phyloP scores from a whole-genome alignment of 1,140 invertebrate genomes.

The Zaprionus taronus region DNA sequence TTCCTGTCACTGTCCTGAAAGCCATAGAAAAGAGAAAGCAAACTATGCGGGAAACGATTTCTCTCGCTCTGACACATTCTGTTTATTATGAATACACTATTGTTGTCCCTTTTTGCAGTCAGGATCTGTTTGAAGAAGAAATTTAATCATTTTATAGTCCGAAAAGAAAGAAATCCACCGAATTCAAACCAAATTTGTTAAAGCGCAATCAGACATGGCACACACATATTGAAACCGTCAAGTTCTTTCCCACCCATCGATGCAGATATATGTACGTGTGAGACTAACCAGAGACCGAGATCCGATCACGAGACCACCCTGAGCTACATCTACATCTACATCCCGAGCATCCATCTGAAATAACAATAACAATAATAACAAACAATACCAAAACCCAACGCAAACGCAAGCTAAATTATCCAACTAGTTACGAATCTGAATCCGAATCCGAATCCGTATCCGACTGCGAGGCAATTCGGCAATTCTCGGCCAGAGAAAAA shows the following conservation, averaged over 20 bases:
- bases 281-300: conserved; percentile 15
- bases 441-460: neutral
- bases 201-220: conserved; percentile 34
- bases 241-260: conserved; percentile 17
- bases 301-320: conserved; percentile 1
- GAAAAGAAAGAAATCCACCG: neutral
- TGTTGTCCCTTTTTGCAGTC: neutral
- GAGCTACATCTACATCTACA: conserved; percentile 15
- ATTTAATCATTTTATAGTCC: neutral
- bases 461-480: conserved; percentile 48
- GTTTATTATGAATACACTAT: neutral
- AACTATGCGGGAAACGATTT: neutral
- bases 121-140: conserved; percentile 2
- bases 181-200: conserved; percentile 79
- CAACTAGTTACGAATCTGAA: neutral
- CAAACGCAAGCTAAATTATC: neutral
- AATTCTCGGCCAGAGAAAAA: conserved; percentile 73
- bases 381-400: neutral
- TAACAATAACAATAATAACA: conserved; percentile 16
- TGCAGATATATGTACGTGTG: conserved; percentile 18
- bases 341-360: conserved; percentile 1
- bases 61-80: conserved; percentile 16
- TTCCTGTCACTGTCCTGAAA: neutral
- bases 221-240: conserved; percentile 24
- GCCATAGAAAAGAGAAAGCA: neutral